These are phyloP conservation scores for Ophion ellenae DNA, from an alignment of 2,888 invertebrate species.

Conservation along the genomic window DNA sequence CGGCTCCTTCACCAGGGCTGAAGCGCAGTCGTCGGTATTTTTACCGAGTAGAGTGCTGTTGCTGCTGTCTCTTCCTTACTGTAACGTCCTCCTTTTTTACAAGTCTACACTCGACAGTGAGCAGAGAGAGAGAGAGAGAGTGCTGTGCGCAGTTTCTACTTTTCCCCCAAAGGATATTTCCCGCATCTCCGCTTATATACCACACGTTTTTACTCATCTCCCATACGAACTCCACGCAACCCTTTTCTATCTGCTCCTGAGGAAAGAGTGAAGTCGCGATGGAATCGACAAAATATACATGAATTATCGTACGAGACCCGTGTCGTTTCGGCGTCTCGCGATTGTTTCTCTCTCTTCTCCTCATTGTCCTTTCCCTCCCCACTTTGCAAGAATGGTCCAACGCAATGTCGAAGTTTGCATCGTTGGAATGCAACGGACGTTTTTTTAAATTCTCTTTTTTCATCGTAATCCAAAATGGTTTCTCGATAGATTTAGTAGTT, in stretches of 20 bases:
- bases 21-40: constrained; percentile 62
- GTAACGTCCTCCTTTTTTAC: constrained; percentile 49
- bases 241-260: background rate
- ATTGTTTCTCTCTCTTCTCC: background rate
- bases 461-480: background rate
- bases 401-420: no score
- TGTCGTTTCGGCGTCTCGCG: no score
- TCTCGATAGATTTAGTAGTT: background rate
- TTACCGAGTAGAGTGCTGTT: constrained; percentile 66
- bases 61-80: constrained; percentile 42
- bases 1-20: constrained; percentile 51
- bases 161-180: constrained; percentile 48
- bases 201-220: background rate
- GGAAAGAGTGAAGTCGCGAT: background rate
- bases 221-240: background rate
- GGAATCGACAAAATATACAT: background rate
- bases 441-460: background rate
- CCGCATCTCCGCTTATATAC: background rate
- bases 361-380: background rate
- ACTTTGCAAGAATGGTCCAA: background rate
- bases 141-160: constrained; percentile 57
- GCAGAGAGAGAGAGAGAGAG: constrained; percentile 13
- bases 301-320: background rate
- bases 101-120: background rate
- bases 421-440: no score